Conservation (phyloP, 2,113 vertebrate genomes). For the Trochalopteron elliotii region DNA sequence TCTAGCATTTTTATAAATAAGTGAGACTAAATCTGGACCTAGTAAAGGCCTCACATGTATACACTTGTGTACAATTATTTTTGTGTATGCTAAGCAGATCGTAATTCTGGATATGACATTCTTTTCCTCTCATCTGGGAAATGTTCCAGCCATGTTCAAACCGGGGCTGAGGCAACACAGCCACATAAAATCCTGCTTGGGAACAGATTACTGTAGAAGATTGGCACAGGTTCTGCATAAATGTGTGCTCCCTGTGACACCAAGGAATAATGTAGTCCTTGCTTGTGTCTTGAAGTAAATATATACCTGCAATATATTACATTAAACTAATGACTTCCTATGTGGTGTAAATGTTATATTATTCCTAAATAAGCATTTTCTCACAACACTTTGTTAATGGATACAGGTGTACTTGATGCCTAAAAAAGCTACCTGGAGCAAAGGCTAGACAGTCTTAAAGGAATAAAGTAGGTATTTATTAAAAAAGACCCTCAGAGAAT, state of each 20-base stretch:
- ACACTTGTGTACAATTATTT: conserved; percentile 30
- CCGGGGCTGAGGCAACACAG: background rate
- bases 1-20: conserved; percentile 13
- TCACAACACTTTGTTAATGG: background rate
- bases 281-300: background rate
- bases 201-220: background rate
- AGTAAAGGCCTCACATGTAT: conserved; percentile 5
- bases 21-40: background rate
- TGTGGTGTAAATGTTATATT: background rate
- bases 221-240: background rate
- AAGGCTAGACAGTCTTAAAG: background rate
- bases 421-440: background rate
- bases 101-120: background rate
- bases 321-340: background rate
- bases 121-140: background rate
- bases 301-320: background rate
- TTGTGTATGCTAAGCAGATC: background rate
- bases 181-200: background rate
- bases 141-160: background rate
- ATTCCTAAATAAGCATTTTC: background rate
- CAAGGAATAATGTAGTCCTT: background rate
- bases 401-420: background rate
- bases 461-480: background rate
- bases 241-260: background rate
- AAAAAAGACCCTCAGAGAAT: background rate